Evolutionary conservation across 2,113 vertebrate genomes (phyloP), one percentile per base, ranked within the genome.

Genomic region (Sorex araneus): DNA sequence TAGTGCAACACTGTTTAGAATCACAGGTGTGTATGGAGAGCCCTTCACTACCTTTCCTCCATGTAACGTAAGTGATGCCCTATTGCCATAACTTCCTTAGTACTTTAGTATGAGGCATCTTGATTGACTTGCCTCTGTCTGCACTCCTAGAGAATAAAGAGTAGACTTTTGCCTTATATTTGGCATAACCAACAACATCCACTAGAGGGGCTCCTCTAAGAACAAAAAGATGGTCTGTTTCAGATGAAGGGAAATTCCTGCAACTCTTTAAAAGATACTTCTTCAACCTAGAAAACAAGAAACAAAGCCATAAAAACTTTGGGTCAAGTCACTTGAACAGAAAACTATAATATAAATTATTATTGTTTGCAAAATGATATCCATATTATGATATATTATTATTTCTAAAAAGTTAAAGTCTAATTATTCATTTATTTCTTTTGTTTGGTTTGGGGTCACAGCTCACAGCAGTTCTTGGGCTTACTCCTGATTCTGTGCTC

Each of bases 321-420:
- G 87, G 19, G 27, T 15, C 45, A 77, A 45, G 3, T 76, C 30
- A 32, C 92, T 43, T 84, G 89, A 64, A 79, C 57, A 57, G 36
- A 76, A 90, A 77, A 60, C 32, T 71, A 18, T 76, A 73, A 88
- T 10, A 79, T 64, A 90, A 90, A 84, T 77, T 34, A 80, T 60
- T 77, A 71, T 34, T 45, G 76, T 57, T 87, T 90, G 76, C 13
- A 87, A 92, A 81, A 75, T 6, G n/a, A 70, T 32, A n/a, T 25
- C 6, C 36, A 83, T 13, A 60, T 60, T 60, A 60, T 60, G 18
- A 23, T 60, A 23, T 60, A 60, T 60, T 60, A 60, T 21, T 60
- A 60, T 60, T 60, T 60, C 57, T 23, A 21, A 21, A 60, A 23
- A 19, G 18, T 54, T 54, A 54, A 23, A 60, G 57, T 7, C 18